These are phyloP conservation scores for Cataglyphis altisquamis DNA, from an alignment of 2,888 invertebrate species.

Conservation along the genomic window DNA sequence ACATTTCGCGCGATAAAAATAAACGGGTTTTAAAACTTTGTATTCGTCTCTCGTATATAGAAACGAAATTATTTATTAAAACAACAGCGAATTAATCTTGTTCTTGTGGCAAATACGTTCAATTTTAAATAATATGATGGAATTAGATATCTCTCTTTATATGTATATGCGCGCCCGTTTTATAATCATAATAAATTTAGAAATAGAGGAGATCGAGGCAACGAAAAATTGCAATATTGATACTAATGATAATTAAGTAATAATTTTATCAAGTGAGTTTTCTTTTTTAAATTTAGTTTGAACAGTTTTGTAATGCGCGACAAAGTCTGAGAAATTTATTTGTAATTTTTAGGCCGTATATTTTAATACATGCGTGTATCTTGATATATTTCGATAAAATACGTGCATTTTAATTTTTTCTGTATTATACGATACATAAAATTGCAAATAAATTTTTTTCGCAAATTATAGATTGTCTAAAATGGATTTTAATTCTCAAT, in stretches of 20 bases:
- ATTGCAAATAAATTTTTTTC: no score
- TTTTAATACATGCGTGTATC: no score
- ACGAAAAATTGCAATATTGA: not conserved
- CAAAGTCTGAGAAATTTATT: no score
- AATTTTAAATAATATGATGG: not conserved
- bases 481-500: no score
- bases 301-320: no score
- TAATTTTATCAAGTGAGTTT: not conserved
- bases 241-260: not conserved
- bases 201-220: not conserved
- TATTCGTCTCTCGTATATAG: not conserved
- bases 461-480: no score
- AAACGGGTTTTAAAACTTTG: not conserved
- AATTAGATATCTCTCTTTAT: not conserved
- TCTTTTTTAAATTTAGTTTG: not conserved
- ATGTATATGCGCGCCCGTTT: not conserved
- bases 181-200: not conserved
- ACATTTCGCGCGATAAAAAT: not conserved
- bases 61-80: not conserved
- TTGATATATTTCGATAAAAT: not conserved
- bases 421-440: no score
- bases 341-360: no score
- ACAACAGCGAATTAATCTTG: no score
- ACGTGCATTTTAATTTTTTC: no score
- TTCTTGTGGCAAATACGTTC: not conserved